phyloP scores from a whole-genome alignment of 1,140 invertebrate species.

The Ips nitidus region DNA sequence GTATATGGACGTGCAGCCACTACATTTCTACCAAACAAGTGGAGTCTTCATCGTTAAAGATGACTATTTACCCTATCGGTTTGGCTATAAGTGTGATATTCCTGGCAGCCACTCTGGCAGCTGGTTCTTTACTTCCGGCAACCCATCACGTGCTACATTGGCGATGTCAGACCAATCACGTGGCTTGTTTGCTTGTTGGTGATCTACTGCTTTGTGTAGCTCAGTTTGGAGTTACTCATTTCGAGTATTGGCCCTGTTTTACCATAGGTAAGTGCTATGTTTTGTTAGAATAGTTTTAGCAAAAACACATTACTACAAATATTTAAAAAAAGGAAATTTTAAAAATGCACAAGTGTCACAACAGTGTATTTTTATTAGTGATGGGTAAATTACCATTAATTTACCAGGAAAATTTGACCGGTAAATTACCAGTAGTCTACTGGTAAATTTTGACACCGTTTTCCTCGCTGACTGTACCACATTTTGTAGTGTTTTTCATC shows the following conservation, averaged over 20 bases:
- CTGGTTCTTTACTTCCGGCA: conserved; percentile 72
- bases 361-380: no score
- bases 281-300: no score
- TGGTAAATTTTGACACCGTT: no score
- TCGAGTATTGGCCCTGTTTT: conserved; percentile 17
- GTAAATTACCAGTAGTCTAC: no score
- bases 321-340: no score
- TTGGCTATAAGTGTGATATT: conserved; percentile 76
- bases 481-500: no score
- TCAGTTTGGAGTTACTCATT: conserved; percentile 61
- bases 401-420: no score
- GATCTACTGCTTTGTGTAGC: conserved; percentile 74
- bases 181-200: conserved; percentile 75
- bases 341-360: no score
- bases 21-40: conserved; percentile 35
- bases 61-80: conserved; percentile 71
- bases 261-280: conserved; percentile 10
- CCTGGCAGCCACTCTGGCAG: conserved; percentile 72
- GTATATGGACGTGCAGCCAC: conserved; percentile 39
- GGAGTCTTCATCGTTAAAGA: conserved; percentile 52
- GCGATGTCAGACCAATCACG: conserved; percentile 81
- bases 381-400: no score
- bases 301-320: no score
- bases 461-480: no score
- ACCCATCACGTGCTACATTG: conserved; percentile 82